Base-by-base conservation (phyloP, 2,888 invertebrate genomes). In the Meganola albula region DNA sequence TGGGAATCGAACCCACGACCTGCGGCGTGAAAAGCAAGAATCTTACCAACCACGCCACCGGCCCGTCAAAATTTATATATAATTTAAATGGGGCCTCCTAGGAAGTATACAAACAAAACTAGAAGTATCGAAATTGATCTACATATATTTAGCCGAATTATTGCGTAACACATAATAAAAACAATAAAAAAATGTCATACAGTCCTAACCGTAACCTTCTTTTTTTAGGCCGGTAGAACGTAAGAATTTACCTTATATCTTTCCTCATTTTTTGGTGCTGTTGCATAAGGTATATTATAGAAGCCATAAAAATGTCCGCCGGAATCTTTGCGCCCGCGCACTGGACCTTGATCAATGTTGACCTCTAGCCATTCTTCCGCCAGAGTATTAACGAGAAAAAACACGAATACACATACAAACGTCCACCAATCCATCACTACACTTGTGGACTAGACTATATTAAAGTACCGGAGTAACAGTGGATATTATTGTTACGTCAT, bases 271-370 rank as follows among this genome's bases (percentile, higher is more conserved):
- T 42, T 57, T 0, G 70, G 72, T 0, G 58, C 62, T 2, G 63
- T 66, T 0, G 72, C 72, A 14, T 72, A 74, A 1, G 71, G 71
- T 10, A 74, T 59, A 18, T 60, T 58, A 10, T 58, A 60, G 33
- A 66, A 74, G 0, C 31, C 40, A 32, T 45, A 69, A 9, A 68
- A 20, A 7, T 53, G 44, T 8, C 44, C 43, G 2, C 37, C 46
- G 0, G 49, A 29, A 2, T 61, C 52, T 11, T 44, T 62, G 34
- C 58, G 62, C 0, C 70, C 69, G 4, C 58, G 48, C 10, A 71
- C 60, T 3, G 44, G 47, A 0, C 71, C 71, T 28, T 69, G 67
- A 3, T 37, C 32, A 9, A 41, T 55, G 3, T 42, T 35, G 9
- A 69, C 59, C 5, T 59, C 27, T 9, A 36, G 45, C 24, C 53